These are phyloP conservation scores for Venustoraphidia nigricollis DNA, from an alignment of 2,888 invertebrate genomes.

Conservation along the genomic window DNA sequence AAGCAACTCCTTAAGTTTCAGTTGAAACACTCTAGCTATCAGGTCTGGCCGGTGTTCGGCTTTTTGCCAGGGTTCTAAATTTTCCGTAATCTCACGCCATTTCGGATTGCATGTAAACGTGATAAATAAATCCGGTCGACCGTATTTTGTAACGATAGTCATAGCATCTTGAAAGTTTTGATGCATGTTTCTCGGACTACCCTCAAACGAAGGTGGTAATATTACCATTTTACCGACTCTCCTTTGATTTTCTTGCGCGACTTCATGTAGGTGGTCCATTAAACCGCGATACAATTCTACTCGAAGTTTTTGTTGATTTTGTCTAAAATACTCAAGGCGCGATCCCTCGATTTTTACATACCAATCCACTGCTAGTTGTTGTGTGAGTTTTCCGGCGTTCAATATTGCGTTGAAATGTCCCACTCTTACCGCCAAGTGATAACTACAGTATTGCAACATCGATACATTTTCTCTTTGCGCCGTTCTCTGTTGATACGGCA, in stretches of 20 bases:
- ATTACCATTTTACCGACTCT: slow-evolving; percentile 19
- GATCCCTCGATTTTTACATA: slow-evolving; percentile 5
- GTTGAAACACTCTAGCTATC: slow-evolving; percentile 13
- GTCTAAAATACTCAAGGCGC: background rate
- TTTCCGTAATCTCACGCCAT: slow-evolving; percentile 25
- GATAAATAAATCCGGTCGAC: slow-evolving; percentile 26
- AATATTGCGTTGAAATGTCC: background rate
- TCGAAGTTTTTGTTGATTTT: slow-evolving; percentile 5
- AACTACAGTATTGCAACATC: slow-evolving; percentile 1
- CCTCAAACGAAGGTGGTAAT: slow-evolving; percentile 20
- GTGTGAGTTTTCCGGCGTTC: slow-evolving; percentile 7
- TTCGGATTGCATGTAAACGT: slow-evolving; percentile 28
- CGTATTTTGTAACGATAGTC: slow-evolving; percentile 23
- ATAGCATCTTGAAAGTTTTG: slow-evolving; percentile 25
- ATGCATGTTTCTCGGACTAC: slow-evolving; percentile 19
- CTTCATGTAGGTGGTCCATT: slow-evolving; percentile 15
- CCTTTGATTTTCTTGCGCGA: slow-evolving; percentile 10
- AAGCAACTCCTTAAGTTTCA: slow-evolving; percentile 9
- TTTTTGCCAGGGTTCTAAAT: slow-evolving; percentile 14
- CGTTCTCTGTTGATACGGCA: background rate
- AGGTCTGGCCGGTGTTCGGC: slow-evolving; percentile 22
- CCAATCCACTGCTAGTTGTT: slow-evolving; percentile 7
- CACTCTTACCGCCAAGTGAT: slow-evolving; percentile 2
- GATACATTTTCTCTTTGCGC: background rate
- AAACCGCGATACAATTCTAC: slow-evolving; percentile 8